Evolutionary conservation across 2,888 invertebrate species (phyloP).

Genomic region (Heliconius hortense): DNA sequence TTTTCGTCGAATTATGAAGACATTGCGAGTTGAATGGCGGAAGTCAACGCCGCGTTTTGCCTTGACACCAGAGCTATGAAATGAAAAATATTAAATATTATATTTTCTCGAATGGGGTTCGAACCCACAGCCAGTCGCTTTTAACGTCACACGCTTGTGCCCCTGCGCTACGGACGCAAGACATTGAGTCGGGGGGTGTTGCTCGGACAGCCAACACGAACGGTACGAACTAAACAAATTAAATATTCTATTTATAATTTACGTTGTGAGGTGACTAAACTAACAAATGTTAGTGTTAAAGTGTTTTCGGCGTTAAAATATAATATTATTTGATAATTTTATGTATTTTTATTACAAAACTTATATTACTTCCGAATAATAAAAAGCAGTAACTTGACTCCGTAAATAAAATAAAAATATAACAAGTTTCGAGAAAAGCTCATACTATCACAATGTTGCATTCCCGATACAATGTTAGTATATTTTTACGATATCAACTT

Average conservation of each 20-base stretch:
- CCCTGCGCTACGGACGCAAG: background rate
- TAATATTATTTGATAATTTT: background rate
- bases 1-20: too few species aligned
- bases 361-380: background rate
- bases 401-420: background rate
- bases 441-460: slow-evolving; percentile 18
- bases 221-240: background rate
- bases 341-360: background rate
- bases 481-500: slow-evolving; percentile 18
- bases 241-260: background rate
- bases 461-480: slow-evolving; percentile 9
- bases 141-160: too few species aligned
- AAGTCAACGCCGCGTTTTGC: too few species aligned
- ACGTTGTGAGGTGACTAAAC: background rate
- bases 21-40: too few species aligned
- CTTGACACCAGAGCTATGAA: too few species aligned
- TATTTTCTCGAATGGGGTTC: too few species aligned
- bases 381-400: background rate
- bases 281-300: background rate
- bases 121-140: too few species aligned
- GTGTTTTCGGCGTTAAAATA: background rate
- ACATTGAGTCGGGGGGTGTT: background rate
- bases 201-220: background rate
- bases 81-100: too few species aligned
- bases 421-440: background rate